Conservation (phyloP, 2,888 invertebrate genomes). For the Spatulosminthurus flaviceps region DNA sequence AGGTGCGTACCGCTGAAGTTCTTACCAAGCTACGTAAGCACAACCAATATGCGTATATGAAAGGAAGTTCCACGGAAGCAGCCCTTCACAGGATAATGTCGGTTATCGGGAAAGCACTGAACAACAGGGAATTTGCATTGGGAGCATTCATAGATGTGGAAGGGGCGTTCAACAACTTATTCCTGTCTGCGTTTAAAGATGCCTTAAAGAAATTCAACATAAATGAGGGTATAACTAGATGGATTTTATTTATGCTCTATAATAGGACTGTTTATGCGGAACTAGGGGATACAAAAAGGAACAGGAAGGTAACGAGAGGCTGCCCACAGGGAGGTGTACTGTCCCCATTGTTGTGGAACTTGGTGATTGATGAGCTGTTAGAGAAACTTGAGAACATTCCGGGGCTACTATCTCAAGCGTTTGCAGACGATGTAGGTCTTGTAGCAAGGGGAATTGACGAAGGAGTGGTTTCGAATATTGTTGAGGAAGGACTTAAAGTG, state of each 20-base stretch:
- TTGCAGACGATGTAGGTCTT: not conserved
- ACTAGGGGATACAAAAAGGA: not conserved
- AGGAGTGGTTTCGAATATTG: not conserved
- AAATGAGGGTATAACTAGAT: not conserved
- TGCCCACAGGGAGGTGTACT: not conserved
- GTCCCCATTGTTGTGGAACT: not conserved
- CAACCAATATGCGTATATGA: slow-evolving; percentile 42
- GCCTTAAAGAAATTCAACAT: not conserved
- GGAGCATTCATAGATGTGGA: slow-evolving; percentile 58
- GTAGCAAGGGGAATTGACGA: not conserved
- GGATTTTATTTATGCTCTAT: not conserved
- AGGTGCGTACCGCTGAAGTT: not conserved
- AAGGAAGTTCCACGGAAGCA: slow-evolving; percentile 48
- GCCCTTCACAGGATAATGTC: slow-evolving; percentile 46
- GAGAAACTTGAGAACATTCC: not conserved
- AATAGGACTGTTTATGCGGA: not conserved
- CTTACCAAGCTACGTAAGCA: not conserved
- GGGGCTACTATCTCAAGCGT: not conserved
- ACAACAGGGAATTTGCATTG: slow-evolving; percentile 47
- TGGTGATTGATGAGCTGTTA: not conserved
- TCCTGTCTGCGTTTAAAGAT: not conserved
- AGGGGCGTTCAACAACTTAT: slow-evolving; percentile 61
- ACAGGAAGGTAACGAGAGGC: not conserved
- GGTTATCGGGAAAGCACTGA: slow-evolving; percentile 23
- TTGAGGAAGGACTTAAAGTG: not conserved